Conservation (phyloP, 2,113 vertebrate genomes). For the Colinus virginianus region DNA sequence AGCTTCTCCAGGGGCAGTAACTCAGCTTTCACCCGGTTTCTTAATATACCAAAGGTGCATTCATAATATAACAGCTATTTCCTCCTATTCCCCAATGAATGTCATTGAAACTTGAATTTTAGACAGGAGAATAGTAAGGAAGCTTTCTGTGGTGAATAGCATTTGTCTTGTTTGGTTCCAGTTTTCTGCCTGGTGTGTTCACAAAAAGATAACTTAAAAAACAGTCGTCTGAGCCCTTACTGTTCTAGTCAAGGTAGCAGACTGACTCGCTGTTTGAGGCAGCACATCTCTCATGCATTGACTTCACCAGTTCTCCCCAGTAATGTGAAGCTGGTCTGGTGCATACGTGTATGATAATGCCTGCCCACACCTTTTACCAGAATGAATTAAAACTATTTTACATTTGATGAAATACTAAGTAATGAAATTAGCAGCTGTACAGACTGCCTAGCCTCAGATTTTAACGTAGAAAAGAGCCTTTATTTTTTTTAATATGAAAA, state of each 20-base stretch:
- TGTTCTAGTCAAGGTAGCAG: background rate
- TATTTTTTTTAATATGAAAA: background rate
- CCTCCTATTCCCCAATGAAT: background rate
- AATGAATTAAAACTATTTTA: background rate
- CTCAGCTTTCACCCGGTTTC: background rate
- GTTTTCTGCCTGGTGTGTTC: background rate
- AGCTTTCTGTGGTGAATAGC: background rate
- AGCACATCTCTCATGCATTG: background rate
- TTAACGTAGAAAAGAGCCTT: background rate
- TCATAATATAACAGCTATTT: background rate
- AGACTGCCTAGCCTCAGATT: background rate
- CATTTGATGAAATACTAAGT: background rate
- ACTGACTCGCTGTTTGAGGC: background rate
- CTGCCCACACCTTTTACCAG: background rate
- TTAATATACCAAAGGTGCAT: background rate
- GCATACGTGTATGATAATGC: background rate
- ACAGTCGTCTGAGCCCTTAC: background rate
- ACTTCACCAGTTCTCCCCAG: background rate
- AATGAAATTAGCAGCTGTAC: background rate
- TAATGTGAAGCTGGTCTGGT: background rate
- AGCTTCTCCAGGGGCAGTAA: background rate
- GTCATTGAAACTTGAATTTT: background rate
- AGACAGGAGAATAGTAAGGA: background rate
- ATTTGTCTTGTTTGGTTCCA: background rate
- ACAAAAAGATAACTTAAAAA: background rate